These are phyloP conservation scores for Phalloptychus januarius DNA, from an alignment of 2,797 vertebrate species.

Conservation along the genomic window DNA sequence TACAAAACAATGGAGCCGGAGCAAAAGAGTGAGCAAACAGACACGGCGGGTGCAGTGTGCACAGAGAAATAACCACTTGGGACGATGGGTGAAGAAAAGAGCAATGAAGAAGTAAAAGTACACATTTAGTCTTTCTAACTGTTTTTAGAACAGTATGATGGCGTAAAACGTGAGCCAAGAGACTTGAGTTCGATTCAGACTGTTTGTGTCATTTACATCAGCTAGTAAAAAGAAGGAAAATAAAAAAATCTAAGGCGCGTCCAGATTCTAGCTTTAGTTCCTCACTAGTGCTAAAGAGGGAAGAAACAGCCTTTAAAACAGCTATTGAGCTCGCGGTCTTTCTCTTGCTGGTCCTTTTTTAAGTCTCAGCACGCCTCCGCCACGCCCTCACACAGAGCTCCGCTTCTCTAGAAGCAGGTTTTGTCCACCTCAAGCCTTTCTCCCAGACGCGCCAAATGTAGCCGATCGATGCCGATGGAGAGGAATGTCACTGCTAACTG, in stretches of 20 bases:
- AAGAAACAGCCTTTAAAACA: slow-evolving; percentile 33
- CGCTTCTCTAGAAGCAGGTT: slow-evolving; percentile 46
- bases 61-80: slow-evolving; percentile 56
- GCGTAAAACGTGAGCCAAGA: slow-evolving; percentile 37
- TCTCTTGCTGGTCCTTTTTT: slow-evolving; percentile 29
- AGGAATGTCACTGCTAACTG: slow-evolving; percentile 25
- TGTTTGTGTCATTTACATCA: slow-evolving; percentile 45
- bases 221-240: slow-evolving; percentile 25
- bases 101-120: slow-evolving; percentile 44
- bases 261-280: slow-evolving; percentile 43
- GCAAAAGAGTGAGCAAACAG: slow-evolving; percentile 49
- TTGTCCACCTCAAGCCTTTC: slow-evolving; percentile 36
- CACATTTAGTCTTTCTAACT: slow-evolving; percentile 21
- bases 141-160: slow-evolving; percentile 23
- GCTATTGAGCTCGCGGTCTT: slow-evolving; percentile 31
- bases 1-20: slow-evolving; percentile 46
- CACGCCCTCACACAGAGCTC: slow-evolving; percentile 35
- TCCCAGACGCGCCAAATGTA: slow-evolving; percentile 38
- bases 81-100: slow-evolving; percentile 61
- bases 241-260: slow-evolving; percentile 28
- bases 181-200: slow-evolving; percentile 47
- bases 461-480: slow-evolving; percentile 47
- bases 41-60: slow-evolving; percentile 55
- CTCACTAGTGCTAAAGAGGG: slow-evolving; percentile 45
- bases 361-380: slow-evolving; percentile 20